Evolutionary conservation across 2,888 invertebrate species (phyloP).

Genomic region (Pyrrhosoma nymphula): DNA sequence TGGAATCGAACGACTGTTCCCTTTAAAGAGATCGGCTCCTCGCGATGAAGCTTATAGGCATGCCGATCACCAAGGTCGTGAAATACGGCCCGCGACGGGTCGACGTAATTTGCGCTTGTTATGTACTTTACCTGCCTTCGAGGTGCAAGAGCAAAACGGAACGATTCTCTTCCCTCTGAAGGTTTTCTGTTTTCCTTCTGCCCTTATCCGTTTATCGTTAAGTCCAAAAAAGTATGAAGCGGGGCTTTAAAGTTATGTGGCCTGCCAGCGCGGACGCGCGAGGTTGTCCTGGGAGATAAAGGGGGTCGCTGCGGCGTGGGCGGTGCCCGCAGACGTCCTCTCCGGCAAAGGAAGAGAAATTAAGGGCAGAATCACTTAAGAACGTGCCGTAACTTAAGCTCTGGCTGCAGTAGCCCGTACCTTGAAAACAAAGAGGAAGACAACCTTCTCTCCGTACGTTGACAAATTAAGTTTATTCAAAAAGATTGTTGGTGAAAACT

Average conservation of each 20-base stretch:
- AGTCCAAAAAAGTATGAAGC: not conserved
- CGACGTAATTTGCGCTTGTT: not conserved
- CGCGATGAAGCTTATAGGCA: not conserved
- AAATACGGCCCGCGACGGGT: not conserved
- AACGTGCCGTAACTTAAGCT: no score
- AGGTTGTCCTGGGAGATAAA: not conserved
- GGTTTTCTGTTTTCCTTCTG: not conserved
- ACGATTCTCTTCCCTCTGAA: not conserved
- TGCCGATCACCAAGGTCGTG: not conserved
- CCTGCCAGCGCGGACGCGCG: not conserved
- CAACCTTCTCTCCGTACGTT: no score
- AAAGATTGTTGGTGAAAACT: no score
- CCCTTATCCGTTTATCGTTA: slow-evolving; percentile 5
- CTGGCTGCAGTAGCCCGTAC: no score
- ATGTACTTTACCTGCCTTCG: not conserved
- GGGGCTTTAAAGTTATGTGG: not conserved
- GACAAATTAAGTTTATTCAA: no score
- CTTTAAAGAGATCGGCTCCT: not conserved
- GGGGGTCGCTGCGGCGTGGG: not conserved
- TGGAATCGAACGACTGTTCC: not conserved
- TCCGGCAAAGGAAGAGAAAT: not conserved
- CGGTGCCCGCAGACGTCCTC: not conserved
- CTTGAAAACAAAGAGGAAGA: no score
- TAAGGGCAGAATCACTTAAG: no score
- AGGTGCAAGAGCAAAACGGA: not conserved